These are phyloP conservation scores for Neolamprologus hecqui DNA, from an alignment of 2,113 vertebrate genomes.

Conservation along the genomic window DNA sequence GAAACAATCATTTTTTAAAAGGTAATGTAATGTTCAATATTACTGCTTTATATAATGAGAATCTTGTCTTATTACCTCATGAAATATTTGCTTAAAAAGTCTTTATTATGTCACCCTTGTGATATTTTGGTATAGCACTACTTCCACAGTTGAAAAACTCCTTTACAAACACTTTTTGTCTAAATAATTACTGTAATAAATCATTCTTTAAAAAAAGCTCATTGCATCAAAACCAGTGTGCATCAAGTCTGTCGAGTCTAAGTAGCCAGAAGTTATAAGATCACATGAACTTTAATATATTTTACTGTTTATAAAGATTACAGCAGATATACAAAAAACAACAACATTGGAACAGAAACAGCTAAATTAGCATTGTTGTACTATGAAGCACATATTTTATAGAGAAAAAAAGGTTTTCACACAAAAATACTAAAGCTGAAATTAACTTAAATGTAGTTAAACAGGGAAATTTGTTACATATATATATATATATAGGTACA, in stretches of 20 bases:
- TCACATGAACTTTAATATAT: background rate
- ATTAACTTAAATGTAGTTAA: fast-evolving
- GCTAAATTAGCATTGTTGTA: background rate
- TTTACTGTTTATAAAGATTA: background rate
- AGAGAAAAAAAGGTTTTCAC: background rate
- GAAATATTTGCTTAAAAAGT: fast-evolving
- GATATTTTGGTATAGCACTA: background rate
- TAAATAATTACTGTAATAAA: fast-evolving
- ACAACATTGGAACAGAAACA: background rate
- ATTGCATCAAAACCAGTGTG: background rate
- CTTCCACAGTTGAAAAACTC: background rate
- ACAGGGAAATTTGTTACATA: background rate
- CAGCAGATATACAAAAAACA: fast-evolving
- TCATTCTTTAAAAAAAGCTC: background rate
- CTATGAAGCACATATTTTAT: fast-evolving
- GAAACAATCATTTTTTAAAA: background rate
- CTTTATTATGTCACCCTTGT: background rate
- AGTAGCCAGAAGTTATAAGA: background rate
- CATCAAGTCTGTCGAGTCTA: background rate
- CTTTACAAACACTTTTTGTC: background rate
- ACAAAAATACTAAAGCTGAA: fast-evolving
- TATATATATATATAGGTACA: background rate
- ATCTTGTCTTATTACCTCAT: background rate
- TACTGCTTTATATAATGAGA: background rate
- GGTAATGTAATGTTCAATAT: fast-evolving